A percentile compares a stretch with the other conserved stretches of the same genome.
phyloP scores from a whole-genome alignment of 2,113 vertebrate species.

The Nesospiza acunhae region DNA sequence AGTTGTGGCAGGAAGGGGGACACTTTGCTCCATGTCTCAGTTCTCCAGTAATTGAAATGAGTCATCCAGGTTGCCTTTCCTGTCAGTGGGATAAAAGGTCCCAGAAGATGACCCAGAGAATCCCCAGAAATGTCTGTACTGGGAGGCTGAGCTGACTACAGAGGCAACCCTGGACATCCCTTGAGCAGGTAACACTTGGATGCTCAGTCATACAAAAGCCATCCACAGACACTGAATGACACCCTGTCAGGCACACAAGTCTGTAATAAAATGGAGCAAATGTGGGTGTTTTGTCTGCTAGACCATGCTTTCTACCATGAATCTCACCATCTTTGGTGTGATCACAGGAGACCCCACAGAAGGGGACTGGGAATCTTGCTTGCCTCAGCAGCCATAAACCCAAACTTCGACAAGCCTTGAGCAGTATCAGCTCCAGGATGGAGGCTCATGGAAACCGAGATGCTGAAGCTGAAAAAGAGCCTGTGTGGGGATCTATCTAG shows the following conservation, averaged over 20 bases:
- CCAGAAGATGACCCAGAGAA: background rate
- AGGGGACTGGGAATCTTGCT: background rate
- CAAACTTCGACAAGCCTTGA: background rate
- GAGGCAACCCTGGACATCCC: background rate
- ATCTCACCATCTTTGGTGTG: rapidly evolving
- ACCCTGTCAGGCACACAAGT: background rate
- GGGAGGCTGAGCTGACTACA: background rate
- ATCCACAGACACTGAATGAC: background rate
- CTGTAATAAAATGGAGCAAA: background rate
- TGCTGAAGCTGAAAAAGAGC: background rate
- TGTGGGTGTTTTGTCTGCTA: background rate
- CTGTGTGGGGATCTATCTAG: background rate
- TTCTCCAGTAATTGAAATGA: background rate
- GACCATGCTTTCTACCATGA: background rate
- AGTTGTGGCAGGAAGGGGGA: background rate
- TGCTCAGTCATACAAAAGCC: background rate
- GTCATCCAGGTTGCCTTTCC: background rate
- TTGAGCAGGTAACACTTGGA: background rate
- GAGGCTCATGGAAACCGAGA: background rate
- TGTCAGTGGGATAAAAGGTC: background rate
- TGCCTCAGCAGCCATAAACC: background rate
- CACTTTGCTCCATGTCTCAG: background rate
- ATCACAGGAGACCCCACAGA: background rate
- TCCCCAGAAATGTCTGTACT: background rate
- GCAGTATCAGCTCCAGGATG: background rate